Evolutionary conservation across 2,888 invertebrate genomes (phyloP).

Genomic region (Drosophila borealis): DNA sequence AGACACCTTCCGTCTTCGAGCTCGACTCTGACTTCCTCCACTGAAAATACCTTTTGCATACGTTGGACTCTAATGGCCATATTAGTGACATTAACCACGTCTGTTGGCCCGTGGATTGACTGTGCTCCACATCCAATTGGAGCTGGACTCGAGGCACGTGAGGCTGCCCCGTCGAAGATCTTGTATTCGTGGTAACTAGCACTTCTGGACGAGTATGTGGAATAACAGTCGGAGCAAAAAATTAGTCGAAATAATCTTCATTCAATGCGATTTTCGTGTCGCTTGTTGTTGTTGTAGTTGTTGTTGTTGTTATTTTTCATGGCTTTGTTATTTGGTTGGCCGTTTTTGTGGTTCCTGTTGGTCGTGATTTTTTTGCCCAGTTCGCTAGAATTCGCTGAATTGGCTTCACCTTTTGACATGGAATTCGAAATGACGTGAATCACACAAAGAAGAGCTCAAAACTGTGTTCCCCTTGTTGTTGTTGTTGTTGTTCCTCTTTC

Average conservation of each 20-base stretch:
- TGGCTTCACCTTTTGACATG: slow-evolving; percentile 80
- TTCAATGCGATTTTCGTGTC: slow-evolving; percentile 72
- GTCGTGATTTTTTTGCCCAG: slow-evolving; percentile 78
- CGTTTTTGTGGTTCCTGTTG: slow-evolving; percentile 29
- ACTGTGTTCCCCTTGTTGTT: slow-evolving; percentile 28
- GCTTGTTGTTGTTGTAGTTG: slow-evolving; percentile 33
- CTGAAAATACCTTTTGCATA: slow-evolving; percentile 23
- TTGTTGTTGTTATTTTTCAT: slow-evolving; percentile 40
- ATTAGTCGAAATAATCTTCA: slow-evolving; percentile 63
- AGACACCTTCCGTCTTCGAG: slow-evolving; percentile 72
- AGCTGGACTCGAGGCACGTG: slow-evolving; percentile 17
- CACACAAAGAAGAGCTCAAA: slow-evolving; percentile 62
- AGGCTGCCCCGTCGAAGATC: slow-evolving; percentile 33
- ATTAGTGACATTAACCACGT: slow-evolving; percentile 66
- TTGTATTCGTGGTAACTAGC: slow-evolving; percentile 29
- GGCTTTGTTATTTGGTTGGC: slow-evolving; percentile 40
- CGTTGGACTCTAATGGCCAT: slow-evolving; percentile 60
- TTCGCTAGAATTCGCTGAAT: slow-evolving; percentile 75
- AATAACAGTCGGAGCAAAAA: slow-evolving; percentile 61
- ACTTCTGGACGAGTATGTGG: slow-evolving; percentile 35
- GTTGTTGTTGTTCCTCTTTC: slow-evolving; percentile 19
- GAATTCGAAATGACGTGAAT: slow-evolving; percentile 79
- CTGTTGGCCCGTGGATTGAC: slow-evolving; percentile 15
- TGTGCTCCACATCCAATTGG: slow-evolving; percentile 53
- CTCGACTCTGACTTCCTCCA: slow-evolving; percentile 53